phyloP scores from a whole-genome alignment of 2,888 invertebrate species.

The Tupiocoris notatus region DNA sequence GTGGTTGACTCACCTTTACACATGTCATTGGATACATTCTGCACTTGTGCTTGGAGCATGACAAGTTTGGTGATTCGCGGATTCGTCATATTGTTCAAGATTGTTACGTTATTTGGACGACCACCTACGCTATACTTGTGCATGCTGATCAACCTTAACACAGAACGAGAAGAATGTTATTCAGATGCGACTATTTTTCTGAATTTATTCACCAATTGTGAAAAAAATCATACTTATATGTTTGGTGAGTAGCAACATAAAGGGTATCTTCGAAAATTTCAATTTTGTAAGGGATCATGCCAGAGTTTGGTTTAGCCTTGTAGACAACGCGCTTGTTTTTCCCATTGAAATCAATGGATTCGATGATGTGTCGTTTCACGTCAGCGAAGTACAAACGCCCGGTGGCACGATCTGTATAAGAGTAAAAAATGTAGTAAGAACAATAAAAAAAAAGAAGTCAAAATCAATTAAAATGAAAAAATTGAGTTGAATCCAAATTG shows the following conservation, averaged over 20 bases:
- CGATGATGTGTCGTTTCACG: slow-evolving; percentile 61
- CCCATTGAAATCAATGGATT: slow-evolving; percentile 9
- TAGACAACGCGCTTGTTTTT: slow-evolving; percentile 48
- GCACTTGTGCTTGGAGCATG: slow-evolving; percentile 17
- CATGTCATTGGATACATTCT: slow-evolving; percentile 7
- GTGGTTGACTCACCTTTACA: slow-evolving; percentile 33
- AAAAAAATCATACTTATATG: not conserved
- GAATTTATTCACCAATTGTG: too few relatives aligned
- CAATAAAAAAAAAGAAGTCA: too few relatives aligned
- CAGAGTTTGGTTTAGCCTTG: slow-evolving; percentile 56
- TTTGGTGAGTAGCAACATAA: slow-evolving; percentile 62
- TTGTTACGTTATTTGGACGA: not conserved
- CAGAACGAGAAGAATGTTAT: not conserved
- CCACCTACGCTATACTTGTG: not conserved
- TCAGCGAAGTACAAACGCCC: slow-evolving; percentile 82
- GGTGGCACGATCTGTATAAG: slow-evolving; percentile 55
- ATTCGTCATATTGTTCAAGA: not conserved
- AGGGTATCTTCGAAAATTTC: slow-evolving; percentile 72
- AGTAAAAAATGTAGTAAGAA: not conserved
- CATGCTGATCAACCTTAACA: not conserved
- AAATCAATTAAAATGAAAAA: too few relatives aligned
- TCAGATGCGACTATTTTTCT: not conserved
- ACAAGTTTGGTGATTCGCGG: not conserved
- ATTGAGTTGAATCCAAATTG: too few relatives aligned
- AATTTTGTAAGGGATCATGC: slow-evolving; percentile 62